These are phyloP conservation scores for Crioceris asparagi DNA, from an alignment of 2,888 invertebrate species.

Conservation along the genomic window DNA sequence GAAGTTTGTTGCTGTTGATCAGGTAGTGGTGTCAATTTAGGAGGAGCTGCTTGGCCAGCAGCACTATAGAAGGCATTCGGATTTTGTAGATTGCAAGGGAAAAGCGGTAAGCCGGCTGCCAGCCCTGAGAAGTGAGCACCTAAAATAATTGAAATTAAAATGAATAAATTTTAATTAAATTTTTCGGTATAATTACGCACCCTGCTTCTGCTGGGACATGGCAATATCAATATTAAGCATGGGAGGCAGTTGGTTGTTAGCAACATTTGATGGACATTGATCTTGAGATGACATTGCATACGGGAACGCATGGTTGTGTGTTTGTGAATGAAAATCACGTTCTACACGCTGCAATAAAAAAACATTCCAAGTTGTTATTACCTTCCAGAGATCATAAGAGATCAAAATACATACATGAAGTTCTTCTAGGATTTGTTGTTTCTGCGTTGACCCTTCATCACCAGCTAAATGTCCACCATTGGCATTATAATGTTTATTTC, in stretches of 20 bases:
- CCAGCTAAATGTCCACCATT: too few species aligned
- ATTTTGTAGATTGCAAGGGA: too few species aligned
- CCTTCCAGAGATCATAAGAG: conserved; percentile 5
- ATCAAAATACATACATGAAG: conserved; percentile 35
- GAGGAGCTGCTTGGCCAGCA: conserved; percentile 28
- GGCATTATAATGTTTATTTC: conserved; percentile 31
- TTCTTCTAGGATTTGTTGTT: conserved; percentile 63
- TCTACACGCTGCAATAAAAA: conserved; percentile 47
- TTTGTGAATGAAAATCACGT: conserved; percentile 44
- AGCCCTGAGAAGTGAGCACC: too few species aligned
- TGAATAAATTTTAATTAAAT: too few species aligned
- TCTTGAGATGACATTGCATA: conserved; percentile 33
- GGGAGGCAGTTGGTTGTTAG: conserved; percentile 36
- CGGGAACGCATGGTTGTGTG: conserved; percentile 32
- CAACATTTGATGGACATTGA: conserved; percentile 26
- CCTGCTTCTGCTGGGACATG: conserved; percentile 34
- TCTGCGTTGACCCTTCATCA: conserved; percentile 54
- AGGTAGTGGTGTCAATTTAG: conserved; percentile 27
- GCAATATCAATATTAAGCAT: conserved; percentile 42
- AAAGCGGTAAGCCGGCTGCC: too few species aligned
- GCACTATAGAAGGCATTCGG: conserved; percentile 40
- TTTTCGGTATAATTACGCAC: too few species aligned
- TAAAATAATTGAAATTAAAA: too few species aligned
- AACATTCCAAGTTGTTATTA: conserved; percentile 5
- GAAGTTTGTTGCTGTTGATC: too few species aligned